Evolutionary conservation across 2,113 vertebrate genomes (phyloP), one percentile per base, ranked within the genome.

Genomic region (Mesocricetus auratus): DNA sequence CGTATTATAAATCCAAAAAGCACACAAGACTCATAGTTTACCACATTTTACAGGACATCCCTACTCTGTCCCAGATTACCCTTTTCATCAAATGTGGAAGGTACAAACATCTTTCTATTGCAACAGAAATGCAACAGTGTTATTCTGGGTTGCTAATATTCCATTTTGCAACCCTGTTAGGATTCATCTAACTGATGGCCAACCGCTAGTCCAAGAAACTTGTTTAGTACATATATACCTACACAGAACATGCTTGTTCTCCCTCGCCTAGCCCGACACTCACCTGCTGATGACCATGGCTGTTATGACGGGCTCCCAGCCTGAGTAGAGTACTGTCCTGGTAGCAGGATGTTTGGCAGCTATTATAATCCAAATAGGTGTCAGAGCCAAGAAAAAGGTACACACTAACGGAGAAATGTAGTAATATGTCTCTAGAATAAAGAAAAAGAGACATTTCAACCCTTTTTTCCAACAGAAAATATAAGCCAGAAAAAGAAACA

Each of bases 281-380:
- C 64, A 99, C 99, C 99, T 99, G 99, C 99, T 99, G 97, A 99
- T 99, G 95, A 99, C 95, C 99, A 99, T 99, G 93, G 99, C 99
- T n/a, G 99, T 99, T 98, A 99, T 99, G 97, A 99, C 99, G 15
- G 99, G 99, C 98, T 99, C 99, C 99, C 99, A 99, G 93, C 99
- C 99, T 1, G 99, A 99, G 98, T 99, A 99, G 56, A 99, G 99
- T 95, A 99, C 99, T 62, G 99, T 99, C 98, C 99, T 99, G 96
- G 99, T 99, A 97, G 99, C 99, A 36, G 99, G 99, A 97, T 99
- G 99, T 95, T 99, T 99, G 98, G 99, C 99, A 96, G 99, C 99
- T 98, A 99, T 98, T 98, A 99, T 98, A 97, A 99, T 99, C 99
- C 99, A 99, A 97, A 99, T 98, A 0, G 99, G 99, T 96, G 99